Base-by-base conservation (phyloP, 2,888 invertebrate genomes). In the Toxonevra muliebris region DNA sequence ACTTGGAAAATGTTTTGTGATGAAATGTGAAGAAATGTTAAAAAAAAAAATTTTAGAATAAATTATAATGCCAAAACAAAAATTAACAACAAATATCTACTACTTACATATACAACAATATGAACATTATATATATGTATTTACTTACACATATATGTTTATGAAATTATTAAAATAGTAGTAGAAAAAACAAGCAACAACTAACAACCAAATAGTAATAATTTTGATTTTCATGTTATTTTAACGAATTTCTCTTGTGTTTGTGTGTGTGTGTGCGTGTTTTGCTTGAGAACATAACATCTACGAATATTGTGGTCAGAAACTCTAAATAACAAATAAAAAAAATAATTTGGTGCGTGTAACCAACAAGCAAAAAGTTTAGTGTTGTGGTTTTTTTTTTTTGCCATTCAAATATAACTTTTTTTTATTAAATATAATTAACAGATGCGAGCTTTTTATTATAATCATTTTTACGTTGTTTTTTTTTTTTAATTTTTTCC, bases 41-140 rank as follows among this genome's bases (percentile, higher is more conserved):
- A 17, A 57, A 20, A 19, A 11, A 50, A 50, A 58, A 53, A 20
- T 50, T 41, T 53, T 63, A n/a, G 63, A 19, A 63, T 63, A 55
- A 63, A 65, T 65, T 65, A 65, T 57, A 58, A 50, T 40, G 19
- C 48, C 58, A 65, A 58, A 57, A 57, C 57, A 48, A 42, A 61
- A 61, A 43, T 2, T 15, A 43, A 30, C 30, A 2, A 7, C 43
- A 63, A 60, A 50, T 50, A 11, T n/a, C 11, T 10, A 15, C 7
- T 20, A 2, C 19, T 30, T 9, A 20, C 30, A 48, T 9, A 20
- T 10, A 45, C 42, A 12, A 12, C 9, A n/a, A 54, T 19, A 12
- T 52, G 9, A 52, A 12, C 52, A 10, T 19, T 20, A 43, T 40
- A 19, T n/a, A 59, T 12, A 45, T 17, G 13, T 19, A 59, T 15